phyloP scores from a whole-genome alignment of 2,888 invertebrate genomes.

The Oasisia sp. region DNA sequence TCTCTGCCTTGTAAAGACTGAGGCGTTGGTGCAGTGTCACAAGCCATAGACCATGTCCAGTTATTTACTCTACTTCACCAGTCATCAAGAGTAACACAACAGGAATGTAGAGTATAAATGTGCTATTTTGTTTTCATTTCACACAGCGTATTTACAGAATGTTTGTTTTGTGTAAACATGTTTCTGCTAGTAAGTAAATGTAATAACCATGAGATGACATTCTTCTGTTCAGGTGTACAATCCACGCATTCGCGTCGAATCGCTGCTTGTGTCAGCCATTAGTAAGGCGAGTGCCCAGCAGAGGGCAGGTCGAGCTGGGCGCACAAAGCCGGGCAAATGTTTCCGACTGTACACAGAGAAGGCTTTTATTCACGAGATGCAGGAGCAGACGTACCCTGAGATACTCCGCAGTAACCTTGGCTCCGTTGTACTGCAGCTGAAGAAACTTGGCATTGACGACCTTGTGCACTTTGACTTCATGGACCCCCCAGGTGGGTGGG shows the following conservation, averaged over 20 bases:
- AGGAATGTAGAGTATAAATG: too few species aligned
- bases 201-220: background rate
- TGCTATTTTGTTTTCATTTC: too few species aligned
- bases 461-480: conserved; percentile 99
- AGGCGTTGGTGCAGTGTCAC: too few species aligned
- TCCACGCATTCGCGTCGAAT: conserved; percentile 92
- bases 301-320: conserved; percentile 95
- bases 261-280: conserved; percentile 95
- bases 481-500: conserved; percentile 83
- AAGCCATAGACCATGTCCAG: too few species aligned
- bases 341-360: conserved; percentile 84
- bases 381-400: conserved; percentile 97
- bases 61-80: too few species aligned
- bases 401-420: conserved; percentile 93
- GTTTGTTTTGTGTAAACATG: background rate
- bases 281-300: conserved; percentile 99
- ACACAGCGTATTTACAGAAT: background rate
- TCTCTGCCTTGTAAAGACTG: too few species aligned
- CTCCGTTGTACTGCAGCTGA: conserved; percentile 96
- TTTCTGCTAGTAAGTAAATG: too few species aligned
- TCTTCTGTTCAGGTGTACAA: conserved; percentile 76
- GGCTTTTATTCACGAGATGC: conserved; percentile 94
- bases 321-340: conserved; percentile 98
- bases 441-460: conserved; percentile 98
- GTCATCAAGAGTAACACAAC: too few species aligned